A percentile compares a stretch with the other conserved stretches of the same genome.
Evolutionary conservation across 2,888 invertebrate genomes (phyloP).

Genomic region (Horisme vitalbata): DNA sequence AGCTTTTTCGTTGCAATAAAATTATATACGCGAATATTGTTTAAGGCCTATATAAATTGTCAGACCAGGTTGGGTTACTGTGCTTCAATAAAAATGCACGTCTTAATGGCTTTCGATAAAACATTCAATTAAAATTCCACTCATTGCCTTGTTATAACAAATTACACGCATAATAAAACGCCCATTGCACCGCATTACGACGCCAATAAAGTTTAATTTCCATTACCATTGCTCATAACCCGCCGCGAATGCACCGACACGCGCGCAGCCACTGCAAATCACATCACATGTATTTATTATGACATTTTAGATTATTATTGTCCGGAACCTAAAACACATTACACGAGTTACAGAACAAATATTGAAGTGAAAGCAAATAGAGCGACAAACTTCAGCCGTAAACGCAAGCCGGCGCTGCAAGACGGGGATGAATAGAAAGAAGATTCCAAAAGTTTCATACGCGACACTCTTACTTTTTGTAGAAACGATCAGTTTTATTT

Average conservation of each 20-base stretch:
- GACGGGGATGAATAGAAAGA: constrained; percentile 13
- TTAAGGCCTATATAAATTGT: too few relatives aligned
- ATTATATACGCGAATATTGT: too few relatives aligned
- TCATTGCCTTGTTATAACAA: constrained; percentile 17
- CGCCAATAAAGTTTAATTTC: constrained; percentile 15
- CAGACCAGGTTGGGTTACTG: too few relatives aligned
- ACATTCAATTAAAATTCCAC: constrained; percentile 10
- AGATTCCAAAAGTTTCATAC: constrained; percentile 8
- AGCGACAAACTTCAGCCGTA: constrained; percentile 9
- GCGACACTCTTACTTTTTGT: too few relatives aligned
- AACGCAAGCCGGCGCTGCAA: constrained; percentile 12
- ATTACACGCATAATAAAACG: constrained; percentile 13
- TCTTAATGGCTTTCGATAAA: background rate
- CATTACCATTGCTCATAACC: constrained; percentile 12
- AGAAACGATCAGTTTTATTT: too few relatives aligned
- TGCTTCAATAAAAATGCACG: too few relatives aligned
- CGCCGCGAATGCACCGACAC: constrained; percentile 12
- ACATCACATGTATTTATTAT: constrained; percentile 2
- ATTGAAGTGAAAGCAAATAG: constrained; percentile 7
- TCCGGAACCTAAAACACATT: background rate
- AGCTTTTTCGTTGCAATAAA: too few relatives aligned
- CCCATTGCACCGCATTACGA: constrained; percentile 6
- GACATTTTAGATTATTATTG: background rate
- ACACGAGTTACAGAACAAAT: background rate
- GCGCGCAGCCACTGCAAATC: constrained; percentile 3